Evolutionary conservation across 2,113 vertebrate genomes (phyloP), one percentile per base, ranked within the genome.

Genomic region (Gallinago jamesoni): DNA sequence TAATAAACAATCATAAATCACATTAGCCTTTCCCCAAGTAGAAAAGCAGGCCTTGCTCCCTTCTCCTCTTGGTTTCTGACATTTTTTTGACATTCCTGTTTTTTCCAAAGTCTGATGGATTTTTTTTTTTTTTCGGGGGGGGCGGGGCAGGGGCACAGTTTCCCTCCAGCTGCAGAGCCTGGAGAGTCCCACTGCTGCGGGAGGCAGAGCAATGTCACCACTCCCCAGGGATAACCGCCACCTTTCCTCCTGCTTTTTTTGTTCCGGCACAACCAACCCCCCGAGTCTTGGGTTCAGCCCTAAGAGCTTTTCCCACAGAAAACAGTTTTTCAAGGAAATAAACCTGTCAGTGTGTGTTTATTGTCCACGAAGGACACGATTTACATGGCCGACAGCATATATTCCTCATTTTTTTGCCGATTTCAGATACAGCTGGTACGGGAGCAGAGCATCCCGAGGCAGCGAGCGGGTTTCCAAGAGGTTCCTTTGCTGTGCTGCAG

Each of bases 21-120:
- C 0, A 0, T 4, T 25, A 53, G n/a, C 18, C 1, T 83, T 84
- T 92, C 43, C 52, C 0, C 0, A 0, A 31, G 33, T 6, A 69
- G 2, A 7, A 41, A 63, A 67, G 22, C 4, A 0, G 43, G 23
- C 56, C 28, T 55, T 43, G 53, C 76, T 86, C 66, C 25, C 7
- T 30, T 90, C 39, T 39, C 60, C 60, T 28, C 60, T 27, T 8
- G 37, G 60, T 24, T 63, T 63, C 60, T 39, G 33, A n/a, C 33
- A 33, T 23, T 59, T 59, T 59, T 59, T 63, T 23, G 28, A 74
- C 4, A 7, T 47, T 19, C 20, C 12, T 1, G 7, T 17, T 21
- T 21, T 89, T 30, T 28, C 20, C 47, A 53, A 57, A 78, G 11
- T 33, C 35, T 18, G 15, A 19, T 74, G 66, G 33, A 74, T 39